These are phyloP conservation scores for human (Homo sapiens) DNA, from an alignment of 2,113 vertebrate species.

Conservation along the genomic window GRCh38 chr15:39531001-39531500, in stretches of 20 bases:
- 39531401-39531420: background rate
- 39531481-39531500: background rate
- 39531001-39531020: background rate
- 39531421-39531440: background rate
- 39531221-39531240: background rate
- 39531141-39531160: background rate
- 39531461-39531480: background rate
- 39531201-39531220: background rate
- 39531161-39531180: background rate
- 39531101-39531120: background rate
- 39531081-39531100: conserved; percentile 10
- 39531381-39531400: background rate
- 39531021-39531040: background rate
- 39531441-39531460: background rate
- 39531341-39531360: background rate
- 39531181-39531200: background rate
- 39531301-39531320: background rate
- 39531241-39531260: background rate
- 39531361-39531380: background rate
- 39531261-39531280: background rate
- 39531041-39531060: background rate
- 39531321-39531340: background rate
- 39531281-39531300: background rate
- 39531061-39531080: background rate
- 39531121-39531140: no score